phyloP scores from a whole-genome alignment of 2,797 vertebrate genomes.

The Geotrypetes seraphini region DNA sequence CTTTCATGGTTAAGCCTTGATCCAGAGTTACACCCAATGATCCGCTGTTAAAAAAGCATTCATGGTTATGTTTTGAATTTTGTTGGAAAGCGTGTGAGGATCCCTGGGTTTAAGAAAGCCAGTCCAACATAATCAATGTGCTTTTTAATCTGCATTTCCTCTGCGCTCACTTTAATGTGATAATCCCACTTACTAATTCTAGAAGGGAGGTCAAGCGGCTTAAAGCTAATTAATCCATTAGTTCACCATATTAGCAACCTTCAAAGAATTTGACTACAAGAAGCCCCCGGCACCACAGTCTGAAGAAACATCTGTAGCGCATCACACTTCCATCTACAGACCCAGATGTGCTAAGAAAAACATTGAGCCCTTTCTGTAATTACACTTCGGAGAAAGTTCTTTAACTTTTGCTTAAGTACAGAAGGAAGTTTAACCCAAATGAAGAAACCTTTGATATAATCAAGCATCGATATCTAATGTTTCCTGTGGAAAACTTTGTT shows the following conservation, averaged over 20 bases:
- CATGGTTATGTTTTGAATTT: too few relatives aligned
- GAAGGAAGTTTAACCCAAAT: fast-evolving
- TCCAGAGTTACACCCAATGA: too few relatives aligned
- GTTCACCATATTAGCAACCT: neutral
- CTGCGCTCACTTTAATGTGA: neutral
- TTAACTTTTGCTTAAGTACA: fast-evolving
- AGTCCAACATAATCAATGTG: neutral
- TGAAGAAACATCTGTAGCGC: neutral
- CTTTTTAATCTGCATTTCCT: conserved; percentile 8
- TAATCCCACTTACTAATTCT: conserved; percentile 2
- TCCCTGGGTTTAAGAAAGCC: conserved; percentile 4
- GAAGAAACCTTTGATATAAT: neutral
- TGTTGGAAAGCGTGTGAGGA: too few relatives aligned
- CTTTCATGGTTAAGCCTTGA: too few relatives aligned
- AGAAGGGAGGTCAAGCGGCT: conserved; percentile 2
- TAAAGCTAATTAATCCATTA: conserved; percentile 9
- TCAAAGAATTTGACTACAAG: conserved; percentile 9
- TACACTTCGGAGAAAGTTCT: fast-evolving
- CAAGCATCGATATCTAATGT: neutral
- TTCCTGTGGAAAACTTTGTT: neutral
- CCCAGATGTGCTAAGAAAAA: neutral
- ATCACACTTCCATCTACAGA: neutral
- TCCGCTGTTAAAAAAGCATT: too few relatives aligned
- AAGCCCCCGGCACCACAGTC: neutral
- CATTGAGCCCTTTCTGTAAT: fast-evolving